Percentiles rank a stretch among this genome's conserved stretches.
Conservation (phyloP, 2,797 vertebrate genomes). For the Cygnus olor region DNA sequence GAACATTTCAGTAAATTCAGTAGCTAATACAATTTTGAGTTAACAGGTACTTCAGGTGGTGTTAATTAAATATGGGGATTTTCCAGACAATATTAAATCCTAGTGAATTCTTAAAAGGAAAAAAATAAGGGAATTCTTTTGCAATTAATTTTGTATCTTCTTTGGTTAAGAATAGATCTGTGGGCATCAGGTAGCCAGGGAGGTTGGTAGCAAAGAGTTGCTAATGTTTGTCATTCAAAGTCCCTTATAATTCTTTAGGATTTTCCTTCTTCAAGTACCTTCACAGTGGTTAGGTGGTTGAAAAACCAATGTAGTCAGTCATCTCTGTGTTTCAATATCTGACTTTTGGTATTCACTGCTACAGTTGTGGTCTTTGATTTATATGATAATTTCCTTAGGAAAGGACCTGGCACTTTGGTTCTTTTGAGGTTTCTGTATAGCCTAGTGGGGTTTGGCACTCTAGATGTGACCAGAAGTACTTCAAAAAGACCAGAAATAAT, state of each 20-base stretch:
- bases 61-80: background rate
- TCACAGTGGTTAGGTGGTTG: background rate
- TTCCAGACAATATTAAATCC: background rate
- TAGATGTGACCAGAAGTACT: background rate
- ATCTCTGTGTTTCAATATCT: background rate
- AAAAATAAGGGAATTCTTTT: background rate
- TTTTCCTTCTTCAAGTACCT: background rate
- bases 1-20: background rate
- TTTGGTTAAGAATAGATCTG: background rate
- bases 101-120: background rate
- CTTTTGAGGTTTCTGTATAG: background rate
- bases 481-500: background rate
- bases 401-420: background rate
- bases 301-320: background rate
- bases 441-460: background rate
- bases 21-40: background rate
- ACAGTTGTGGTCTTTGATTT: background rate
- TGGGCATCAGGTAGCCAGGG: background rate
- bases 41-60: background rate
- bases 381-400: background rate
- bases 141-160: background rate
- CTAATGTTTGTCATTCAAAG: background rate
- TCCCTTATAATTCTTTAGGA: background rate
- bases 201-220: background rate
- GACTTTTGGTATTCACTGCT: background rate